phyloP scores from a whole-genome alignment of 2,113 vertebrate species.

The Heloderma charlesbogerti region DNA sequence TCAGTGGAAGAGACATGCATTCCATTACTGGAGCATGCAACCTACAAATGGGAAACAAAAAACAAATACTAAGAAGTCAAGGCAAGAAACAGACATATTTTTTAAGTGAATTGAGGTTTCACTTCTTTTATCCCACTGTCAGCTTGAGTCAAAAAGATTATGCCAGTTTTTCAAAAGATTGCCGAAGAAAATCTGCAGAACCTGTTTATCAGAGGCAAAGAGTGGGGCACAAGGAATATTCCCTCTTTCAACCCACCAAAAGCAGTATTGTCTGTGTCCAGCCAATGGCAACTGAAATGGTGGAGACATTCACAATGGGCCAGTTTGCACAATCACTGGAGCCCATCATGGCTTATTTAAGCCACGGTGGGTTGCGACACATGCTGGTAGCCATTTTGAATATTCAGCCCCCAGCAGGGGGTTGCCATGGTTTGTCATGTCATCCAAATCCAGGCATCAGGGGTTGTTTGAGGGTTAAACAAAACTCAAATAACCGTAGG shows the following conservation, averaged over 20 bases:
- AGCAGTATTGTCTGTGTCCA: not conserved
- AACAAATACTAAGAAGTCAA: not conserved
- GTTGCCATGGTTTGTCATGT: no score
- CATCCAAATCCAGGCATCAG: no score
- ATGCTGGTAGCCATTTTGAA: no score
- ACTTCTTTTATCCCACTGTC: not conserved
- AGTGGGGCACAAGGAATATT: not conserved
- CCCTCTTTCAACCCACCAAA: not conserved
- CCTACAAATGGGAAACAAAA: not conserved
- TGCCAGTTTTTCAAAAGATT: not conserved
- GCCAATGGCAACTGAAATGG: not conserved
- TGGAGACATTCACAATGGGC: not conserved
- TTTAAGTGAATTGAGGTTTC: not conserved
- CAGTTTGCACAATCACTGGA: no score
- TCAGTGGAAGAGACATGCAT: not conserved
- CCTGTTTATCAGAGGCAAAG: not conserved
- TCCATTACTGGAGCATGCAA: not conserved
- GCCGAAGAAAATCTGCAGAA: not conserved
- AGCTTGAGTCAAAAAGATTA: not conserved
- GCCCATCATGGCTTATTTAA: no score
- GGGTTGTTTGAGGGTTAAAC: no score
- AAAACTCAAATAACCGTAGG: not conserved
- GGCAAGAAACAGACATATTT: not conserved
- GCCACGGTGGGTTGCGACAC: no score
- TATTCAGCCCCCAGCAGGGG: no score